phyloP scores from a whole-genome alignment of 2,113 vertebrate genomes.

The Electrona antarctica region DNA sequence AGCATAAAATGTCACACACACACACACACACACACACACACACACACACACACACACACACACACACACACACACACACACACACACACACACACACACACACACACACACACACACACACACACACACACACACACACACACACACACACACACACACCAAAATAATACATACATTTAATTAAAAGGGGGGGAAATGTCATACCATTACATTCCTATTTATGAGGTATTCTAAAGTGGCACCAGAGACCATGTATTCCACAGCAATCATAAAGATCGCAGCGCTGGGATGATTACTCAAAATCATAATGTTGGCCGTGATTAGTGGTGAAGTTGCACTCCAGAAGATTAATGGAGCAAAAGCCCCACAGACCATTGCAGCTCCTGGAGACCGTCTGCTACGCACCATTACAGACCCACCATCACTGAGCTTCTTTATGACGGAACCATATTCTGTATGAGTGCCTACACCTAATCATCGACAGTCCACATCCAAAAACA shows the following conservation, averaged over 20 bases:
- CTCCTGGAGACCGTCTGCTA: background rate
- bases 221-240: constrained; percentile 19
- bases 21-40: too few species aligned
- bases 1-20: too few species aligned
- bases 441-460: background rate
- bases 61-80: too few species aligned
- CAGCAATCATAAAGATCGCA: background rate
- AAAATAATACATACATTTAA: background rate
- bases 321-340: background rate
- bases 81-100: too few species aligned
- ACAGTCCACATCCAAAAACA: background rate
- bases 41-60: too few species aligned
- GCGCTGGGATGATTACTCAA: background rate
- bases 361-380: background rate
- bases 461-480: background rate
- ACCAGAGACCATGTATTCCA: background rate
- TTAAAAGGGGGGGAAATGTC: too few species aligned
- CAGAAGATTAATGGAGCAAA: background rate
- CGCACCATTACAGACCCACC: background rate
- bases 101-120: too few species aligned
- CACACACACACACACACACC: background rate
- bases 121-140: background rate
- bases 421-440: background rate
- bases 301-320: background rate
- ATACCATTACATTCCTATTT: background rate